Evolutionary conservation across 2,888 invertebrate genomes (phyloP).

Genomic region (Neuroscelio doddi): DNA sequence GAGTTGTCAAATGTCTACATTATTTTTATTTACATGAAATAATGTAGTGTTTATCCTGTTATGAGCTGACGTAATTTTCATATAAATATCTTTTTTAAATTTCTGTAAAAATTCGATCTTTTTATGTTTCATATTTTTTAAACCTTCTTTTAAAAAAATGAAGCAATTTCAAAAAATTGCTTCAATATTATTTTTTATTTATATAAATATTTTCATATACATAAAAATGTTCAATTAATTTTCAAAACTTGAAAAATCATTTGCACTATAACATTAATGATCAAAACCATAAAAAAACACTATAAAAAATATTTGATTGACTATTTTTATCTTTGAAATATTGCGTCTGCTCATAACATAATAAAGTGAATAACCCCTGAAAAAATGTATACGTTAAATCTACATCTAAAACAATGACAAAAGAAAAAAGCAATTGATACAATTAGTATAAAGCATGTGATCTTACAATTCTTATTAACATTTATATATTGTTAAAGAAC

Average conservation of each 20-base stretch:
- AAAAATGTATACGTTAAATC: not conserved
- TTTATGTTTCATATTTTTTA: no score
- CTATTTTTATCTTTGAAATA: not conserved
- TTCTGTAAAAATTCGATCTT: no score
- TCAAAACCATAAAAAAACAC: not conserved
- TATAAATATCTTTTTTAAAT: no score
- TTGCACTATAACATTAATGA: not conserved
- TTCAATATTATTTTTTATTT: no score
- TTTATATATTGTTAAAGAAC: not conserved
- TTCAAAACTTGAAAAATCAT: not conserved
- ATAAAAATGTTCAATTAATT: no score
- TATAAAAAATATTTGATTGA: not conserved
- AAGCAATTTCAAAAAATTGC: no score
- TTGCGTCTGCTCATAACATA: not conserved
- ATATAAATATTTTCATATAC: no score
- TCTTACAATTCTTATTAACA: not conserved
- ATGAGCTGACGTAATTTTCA: not conserved
- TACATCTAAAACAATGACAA: not conserved
- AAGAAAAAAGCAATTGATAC: conserved; percentile 1
- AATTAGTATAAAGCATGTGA: conserved; percentile 2
- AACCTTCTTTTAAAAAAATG: no score
- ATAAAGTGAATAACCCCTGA: not conserved
- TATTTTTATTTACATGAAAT: not conserved
- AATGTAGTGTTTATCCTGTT: not conserved
- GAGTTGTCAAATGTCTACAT: not conserved